These are phyloP conservation scores for Salmo trutta DNA, from an alignment of 2,797 vertebrate species.

Conservation along the genomic window DNA sequence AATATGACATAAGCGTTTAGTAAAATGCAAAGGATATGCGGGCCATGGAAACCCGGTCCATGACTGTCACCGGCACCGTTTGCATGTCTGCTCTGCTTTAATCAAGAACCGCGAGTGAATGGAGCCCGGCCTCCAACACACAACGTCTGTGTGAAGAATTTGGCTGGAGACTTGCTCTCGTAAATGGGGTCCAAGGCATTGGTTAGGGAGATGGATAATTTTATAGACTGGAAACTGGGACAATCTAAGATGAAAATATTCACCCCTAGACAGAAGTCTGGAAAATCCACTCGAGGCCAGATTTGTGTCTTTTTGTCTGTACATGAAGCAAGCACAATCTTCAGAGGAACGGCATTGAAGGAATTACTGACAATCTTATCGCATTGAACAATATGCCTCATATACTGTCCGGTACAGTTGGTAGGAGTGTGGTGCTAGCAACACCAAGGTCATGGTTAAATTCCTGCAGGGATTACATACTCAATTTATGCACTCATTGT, in stretches of 20 bases:
- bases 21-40: not conserved
- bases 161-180: constrained; percentile 32
- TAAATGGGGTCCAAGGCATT: constrained; percentile 58
- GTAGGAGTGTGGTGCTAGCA: too few species aligned
- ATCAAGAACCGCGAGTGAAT: not conserved
- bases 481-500: too few species aligned
- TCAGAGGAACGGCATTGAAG: not conserved
- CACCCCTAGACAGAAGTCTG: constrained; percentile 51
- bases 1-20: not conserved
- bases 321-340: constrained; percentile 27
- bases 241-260: constrained; percentile 57
- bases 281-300: constrained; percentile 49
- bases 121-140: not conserved
- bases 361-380: not conserved
- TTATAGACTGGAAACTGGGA: constrained; percentile 67
- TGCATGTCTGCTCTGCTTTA: not conserved
- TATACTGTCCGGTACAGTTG: too few species aligned
- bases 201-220: constrained; percentile 61
- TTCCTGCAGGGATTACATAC: too few species aligned
- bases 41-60: not conserved
- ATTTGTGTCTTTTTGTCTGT: constrained; percentile 45
- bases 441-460: too few species aligned
- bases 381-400: not conserved
- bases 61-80: not conserved
- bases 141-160: constrained; percentile 4